Evolutionary conservation across 2,797 vertebrate species (phyloP).

Genomic region (Enteromius anoplus): DNA sequence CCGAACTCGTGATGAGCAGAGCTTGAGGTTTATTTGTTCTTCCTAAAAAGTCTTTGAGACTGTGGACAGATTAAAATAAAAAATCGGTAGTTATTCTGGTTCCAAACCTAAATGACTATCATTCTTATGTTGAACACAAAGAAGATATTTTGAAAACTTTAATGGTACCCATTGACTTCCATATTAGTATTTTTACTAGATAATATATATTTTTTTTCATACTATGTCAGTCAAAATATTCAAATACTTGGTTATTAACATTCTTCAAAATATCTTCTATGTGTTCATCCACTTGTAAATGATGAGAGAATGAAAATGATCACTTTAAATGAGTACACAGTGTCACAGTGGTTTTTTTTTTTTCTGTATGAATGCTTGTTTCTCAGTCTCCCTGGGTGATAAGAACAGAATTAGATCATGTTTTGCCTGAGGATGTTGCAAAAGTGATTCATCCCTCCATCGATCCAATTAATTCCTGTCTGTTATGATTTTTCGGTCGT

Average conservation of each 20-base stretch:
- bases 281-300: neutral
- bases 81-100: no score
- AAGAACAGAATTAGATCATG: slow-evolving; percentile 33
- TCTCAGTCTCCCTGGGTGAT: slow-evolving; percentile 13
- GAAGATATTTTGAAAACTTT: neutral
- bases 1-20: slow-evolving; percentile 59
- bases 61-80: slow-evolving; percentile 64
- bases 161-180: neutral
- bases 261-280: neutral
- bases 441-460: slow-evolving; percentile 40
- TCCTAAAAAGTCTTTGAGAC: slow-evolving; percentile 67
- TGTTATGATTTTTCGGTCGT: slow-evolving; percentile 13
- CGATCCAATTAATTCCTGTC: slow-evolving; percentile 18
- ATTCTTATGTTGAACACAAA: neutral
- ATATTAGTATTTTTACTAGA: neutral
- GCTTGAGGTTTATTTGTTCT: neutral
- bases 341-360: slow-evolving; percentile 50
- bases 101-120: neutral
- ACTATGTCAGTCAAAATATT: neutral
- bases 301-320: neutral
- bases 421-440: slow-evolving; percentile 24
- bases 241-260: neutral
- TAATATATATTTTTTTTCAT: neutral
- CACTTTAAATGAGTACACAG: slow-evolving; percentile 64
- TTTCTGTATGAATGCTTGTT: slow-evolving; percentile 14